These are phyloP conservation scores for Anoplopoma fimbria DNA, from an alignment of 2,113 vertebrate genomes.

Conservation along the genomic window DNA sequence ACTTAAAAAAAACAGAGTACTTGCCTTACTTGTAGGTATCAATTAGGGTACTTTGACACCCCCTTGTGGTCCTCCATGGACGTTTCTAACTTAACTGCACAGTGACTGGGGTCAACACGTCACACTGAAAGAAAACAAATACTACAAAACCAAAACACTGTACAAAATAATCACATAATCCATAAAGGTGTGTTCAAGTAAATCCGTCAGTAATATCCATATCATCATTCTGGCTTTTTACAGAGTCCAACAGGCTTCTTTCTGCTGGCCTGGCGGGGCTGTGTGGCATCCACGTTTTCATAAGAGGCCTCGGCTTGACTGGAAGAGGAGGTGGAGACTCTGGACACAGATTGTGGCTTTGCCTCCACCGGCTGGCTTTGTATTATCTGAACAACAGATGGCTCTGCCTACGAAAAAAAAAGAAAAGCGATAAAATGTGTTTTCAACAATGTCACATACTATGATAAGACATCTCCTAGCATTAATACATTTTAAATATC, in stretches of 20 bases:
- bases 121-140: neutral
- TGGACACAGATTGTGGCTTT: neutral
- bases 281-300: conserved; percentile 36
- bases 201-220: neutral
- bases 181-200: neutral
- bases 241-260: neutral
- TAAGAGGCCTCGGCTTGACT: conserved; percentile 33
- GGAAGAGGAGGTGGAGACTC: conserved; percentile 18
- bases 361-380: conserved; percentile 8
- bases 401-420: conserved; percentile 21
- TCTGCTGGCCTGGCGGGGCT: neutral
- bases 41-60: neutral
- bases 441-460: neutral
- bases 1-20: neutral
- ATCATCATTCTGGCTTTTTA: neutral
- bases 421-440: neutral
- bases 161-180: neutral
- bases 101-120: neutral
- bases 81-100: neutral
- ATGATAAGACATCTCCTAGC: neutral
- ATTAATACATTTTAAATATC: neutral
- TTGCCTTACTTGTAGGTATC: neutral
- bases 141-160: neutral
- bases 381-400: neutral
- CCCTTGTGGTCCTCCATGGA: neutral